Evolutionary conservation across 2,888 invertebrate genomes (phyloP).

Genomic region (Onthophagus sagittarius): DNA sequence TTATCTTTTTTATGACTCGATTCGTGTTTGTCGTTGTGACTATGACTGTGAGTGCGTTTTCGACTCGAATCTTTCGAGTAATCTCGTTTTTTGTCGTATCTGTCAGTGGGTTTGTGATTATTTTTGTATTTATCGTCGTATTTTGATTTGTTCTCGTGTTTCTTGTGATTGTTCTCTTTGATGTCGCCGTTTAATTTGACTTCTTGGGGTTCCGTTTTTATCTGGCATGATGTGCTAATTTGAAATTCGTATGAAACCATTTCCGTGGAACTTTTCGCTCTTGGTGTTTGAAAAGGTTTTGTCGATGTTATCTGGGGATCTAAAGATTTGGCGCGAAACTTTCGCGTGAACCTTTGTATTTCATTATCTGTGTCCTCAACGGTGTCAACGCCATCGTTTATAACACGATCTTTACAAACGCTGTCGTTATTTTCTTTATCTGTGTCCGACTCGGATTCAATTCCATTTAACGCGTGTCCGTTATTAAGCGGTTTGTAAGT

Average conservation of each 20-base stretch:
- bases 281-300: too few species aligned
- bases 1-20: conserved; percentile 27
- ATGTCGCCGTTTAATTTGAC: neutral
- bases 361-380: neutral
- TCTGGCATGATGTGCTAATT: neutral
- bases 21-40: conserved; percentile 30
- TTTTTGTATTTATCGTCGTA: neutral
- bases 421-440: neutral
- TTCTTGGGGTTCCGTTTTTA: neutral
- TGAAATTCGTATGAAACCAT: neutral
- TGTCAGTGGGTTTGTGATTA: neutral
- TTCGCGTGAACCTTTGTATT: neutral
- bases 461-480: neutral
- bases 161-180: neutral
- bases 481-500: neutral
- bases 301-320: neutral
- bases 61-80: neutral
- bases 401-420: neutral
- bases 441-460: neutral
- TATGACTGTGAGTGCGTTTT: conserved; percentile 18
- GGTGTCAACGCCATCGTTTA: neutral
- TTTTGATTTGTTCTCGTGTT: neutral
- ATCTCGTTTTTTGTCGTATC: conserved; percentile 1
- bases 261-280: conserved; percentile 2
- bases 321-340: neutral